phyloP scores from a whole-genome alignment of 2,888 invertebrate species.

The Sesia apiformis region DNA sequence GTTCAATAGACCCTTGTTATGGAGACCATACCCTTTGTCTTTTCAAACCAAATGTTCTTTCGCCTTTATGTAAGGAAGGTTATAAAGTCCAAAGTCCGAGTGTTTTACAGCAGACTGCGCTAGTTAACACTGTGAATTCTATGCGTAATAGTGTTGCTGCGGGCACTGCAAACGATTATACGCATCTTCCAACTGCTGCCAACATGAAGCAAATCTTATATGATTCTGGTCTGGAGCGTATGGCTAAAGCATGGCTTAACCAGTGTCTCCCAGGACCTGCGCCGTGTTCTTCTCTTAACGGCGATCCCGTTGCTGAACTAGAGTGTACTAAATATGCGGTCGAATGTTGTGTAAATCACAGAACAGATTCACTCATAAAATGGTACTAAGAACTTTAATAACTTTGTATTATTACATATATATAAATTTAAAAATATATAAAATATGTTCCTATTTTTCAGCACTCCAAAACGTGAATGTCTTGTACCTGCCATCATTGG shows the following conservation, averaged over 20 bases:
- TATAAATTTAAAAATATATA: neutral
- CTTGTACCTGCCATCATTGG: constrained; percentile 46
- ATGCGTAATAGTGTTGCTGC: constrained; percentile 58
- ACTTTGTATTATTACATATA: neutral
- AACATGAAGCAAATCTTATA: constrained; percentile 60
- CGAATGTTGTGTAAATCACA: constrained; percentile 32
- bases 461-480: constrained; percentile 49
- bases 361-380: neutral
- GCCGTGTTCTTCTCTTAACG: constrained; percentile 48
- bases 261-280: constrained; percentile 60
- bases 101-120: constrained; percentile 32
- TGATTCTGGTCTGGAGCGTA: constrained; percentile 50
- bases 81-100: constrained; percentile 35
- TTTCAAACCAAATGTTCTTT: constrained; percentile 27
- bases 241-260: constrained; percentile 48
- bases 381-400: too few species aligned
- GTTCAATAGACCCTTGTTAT: constrained; percentile 47
- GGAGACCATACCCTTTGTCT: constrained; percentile 63
- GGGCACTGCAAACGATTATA: constrained; percentile 32
- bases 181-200: constrained; percentile 46
- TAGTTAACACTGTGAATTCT: constrained; percentile 52
- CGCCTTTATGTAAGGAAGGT: constrained; percentile 34
- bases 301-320: constrained; percentile 43
- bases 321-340: constrained; percentile 54
- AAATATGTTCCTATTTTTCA: constrained; percentile 18